These are phyloP conservation scores for Agraylea sexmaculata DNA, from an alignment of 1,140 invertebrate species.

Conservation along the genomic window DNA sequence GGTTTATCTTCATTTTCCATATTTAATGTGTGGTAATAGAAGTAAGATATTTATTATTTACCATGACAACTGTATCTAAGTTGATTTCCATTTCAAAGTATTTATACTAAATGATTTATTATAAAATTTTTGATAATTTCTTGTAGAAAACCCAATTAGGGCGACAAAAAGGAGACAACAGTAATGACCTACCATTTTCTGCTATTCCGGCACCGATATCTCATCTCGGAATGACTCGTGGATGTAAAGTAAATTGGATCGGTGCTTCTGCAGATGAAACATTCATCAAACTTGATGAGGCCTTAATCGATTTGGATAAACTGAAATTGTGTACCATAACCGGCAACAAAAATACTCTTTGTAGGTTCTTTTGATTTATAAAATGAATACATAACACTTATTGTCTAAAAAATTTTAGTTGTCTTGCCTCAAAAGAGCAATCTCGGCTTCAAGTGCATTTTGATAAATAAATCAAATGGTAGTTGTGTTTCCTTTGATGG, in stretches of 20 bases:
- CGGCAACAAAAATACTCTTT: constrained; percentile 74
- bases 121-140: no score
- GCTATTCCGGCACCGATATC: constrained; percentile 70
- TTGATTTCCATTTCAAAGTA: no score
- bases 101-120: not conserved
- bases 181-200: constrained; percentile 48
- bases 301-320: constrained; percentile 78
- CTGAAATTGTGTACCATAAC: constrained; percentile 77
- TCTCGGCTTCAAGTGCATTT: constrained; percentile 64
- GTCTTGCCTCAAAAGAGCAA: constrained; percentile 57
- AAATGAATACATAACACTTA: constrained; percentile 11
- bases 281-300: constrained; percentile 87
- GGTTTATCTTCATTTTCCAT: no score
- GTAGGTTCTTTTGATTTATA: constrained; percentile 40
- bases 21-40: no score
- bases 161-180: constrained; percentile 1
- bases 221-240: constrained; percentile 62
- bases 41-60: no score
- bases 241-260: constrained; percentile 82
- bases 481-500: constrained; percentile 70
- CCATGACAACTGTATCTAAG: no score
- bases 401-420: constrained; percentile 48
- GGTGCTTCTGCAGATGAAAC: constrained; percentile 91
- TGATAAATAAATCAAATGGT: constrained; percentile 76
- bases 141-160: constrained; percentile 16